These are phyloP conservation scores for Agelas oroides DNA, from an alignment of 37 sponge, comb jelly and placozoan species.

Conservation along the genomic window DNA sequence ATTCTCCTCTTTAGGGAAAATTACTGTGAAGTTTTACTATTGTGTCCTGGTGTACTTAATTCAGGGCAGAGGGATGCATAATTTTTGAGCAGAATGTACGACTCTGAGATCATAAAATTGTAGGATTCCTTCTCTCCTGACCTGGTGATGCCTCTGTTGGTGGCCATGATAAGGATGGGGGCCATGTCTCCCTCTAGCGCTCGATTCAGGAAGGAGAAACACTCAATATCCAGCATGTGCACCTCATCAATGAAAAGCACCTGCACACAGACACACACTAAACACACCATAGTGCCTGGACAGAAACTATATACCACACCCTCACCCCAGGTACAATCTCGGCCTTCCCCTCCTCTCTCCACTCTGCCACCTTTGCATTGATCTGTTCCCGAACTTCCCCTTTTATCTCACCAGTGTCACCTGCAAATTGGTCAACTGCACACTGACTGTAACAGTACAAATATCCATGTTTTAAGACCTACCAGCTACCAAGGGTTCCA, in stretches of 20 bases:
- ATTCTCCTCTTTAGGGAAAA: no score
- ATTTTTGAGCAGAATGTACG: no score
- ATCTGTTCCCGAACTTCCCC: constrained; percentile 97
- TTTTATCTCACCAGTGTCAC: constrained; percentile 98
- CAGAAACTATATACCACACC: not conserved
- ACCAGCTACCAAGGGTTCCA: no score
- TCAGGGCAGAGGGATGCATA: no score
- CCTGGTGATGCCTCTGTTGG: constrained; percentile 97
- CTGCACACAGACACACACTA: constrained; percentile 49
- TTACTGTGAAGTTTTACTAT: no score
- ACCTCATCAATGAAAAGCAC: constrained; percentile 98
- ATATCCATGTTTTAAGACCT: not conserved
- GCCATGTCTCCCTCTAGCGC: constrained; percentile 97
- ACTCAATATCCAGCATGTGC: constrained; percentile 99
- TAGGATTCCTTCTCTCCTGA: no score
- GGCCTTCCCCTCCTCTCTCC: constrained; percentile 99
- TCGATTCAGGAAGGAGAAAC: constrained; percentile 98
- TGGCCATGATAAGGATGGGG: constrained; percentile 97
- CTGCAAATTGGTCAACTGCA: constrained; percentile 39
- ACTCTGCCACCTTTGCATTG: constrained; percentile 96
- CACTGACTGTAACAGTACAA: not conserved
- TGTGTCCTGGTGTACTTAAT: no score
- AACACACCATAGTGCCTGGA: not conserved
- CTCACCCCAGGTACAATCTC: constrained; percentile 97
- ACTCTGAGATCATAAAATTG: no score